Evolutionary conservation across 2,888 invertebrate genomes (phyloP), one percentile per base, ranked within the genome.

Genomic region (Pterostichus madidus): DNA sequence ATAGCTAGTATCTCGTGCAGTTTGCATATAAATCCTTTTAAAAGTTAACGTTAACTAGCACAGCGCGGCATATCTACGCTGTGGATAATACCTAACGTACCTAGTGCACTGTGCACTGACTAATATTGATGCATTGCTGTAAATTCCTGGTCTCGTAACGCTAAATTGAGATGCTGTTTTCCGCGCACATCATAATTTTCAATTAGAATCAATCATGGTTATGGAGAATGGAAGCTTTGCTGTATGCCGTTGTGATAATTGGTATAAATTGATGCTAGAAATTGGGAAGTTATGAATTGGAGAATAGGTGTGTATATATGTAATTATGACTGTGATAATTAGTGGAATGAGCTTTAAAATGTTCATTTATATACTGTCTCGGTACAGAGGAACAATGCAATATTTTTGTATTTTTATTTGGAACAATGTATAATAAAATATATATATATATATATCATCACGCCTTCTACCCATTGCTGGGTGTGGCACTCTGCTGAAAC

Each of bases 171-270:
- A 1, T 7, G 64, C 2, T 49, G 49, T 49, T 64, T 64, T 64
- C 32, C 32, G 11, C 64, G 10, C 7, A 13, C 10, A 13, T 64
- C 64, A 64, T 64, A 64, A 64, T 64, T 64, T 64, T 64, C 64
- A 64, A 64, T 64, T 64, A 64, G 64, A 64, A 64, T 64, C 64
- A 64, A 39, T 64, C 64, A 64, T 64, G 64, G 35, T 64, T 64
- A 64, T 35, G 35, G 35, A 64, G 24, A 31, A 31, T 24, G 31
- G 31, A 24, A 64, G 64, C 64, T n/a, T 5, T 10, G 64, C n/a
- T 31, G 7, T 64, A 64, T 64, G 64, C n/a, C 64, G 31, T n/a
- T 35, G n/a, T 64, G 32, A 64, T 64, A 64, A 64, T 64, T 64
- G 61, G 31, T 61, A 35, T 61, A 61, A 61, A 61, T 61, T 31